Base-by-base conservation (phyloP, 2,797 vertebrate genomes). In the Galago senegalensis region DNA sequence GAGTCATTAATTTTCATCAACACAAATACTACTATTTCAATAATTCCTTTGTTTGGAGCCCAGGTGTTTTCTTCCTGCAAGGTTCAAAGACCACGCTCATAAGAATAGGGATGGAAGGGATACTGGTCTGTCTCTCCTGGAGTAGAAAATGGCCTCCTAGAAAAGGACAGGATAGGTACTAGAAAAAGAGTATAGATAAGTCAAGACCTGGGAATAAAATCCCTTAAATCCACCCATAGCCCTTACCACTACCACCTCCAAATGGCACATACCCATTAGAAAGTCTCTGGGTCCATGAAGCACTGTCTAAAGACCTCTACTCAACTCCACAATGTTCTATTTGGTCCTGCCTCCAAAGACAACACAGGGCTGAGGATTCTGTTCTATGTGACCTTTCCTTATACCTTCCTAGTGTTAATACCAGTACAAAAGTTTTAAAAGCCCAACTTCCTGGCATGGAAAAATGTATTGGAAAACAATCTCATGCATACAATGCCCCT, bases 1-100 rank as follows among this genome's bases (percentile, higher is more conserved):
- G 31, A 88, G 81, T 83, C 95, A 90, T 97, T 97, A 93, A 94
- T 94, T 93, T 87, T 91, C 91, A 97, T 96, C 89, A 92, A 43
- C 77, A 93, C 72, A 73, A 81, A 76, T 67, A 81, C 56, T 53
- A 17, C n/a, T 60, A 37, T 89, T 87, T 89, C 95, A 86, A 72
- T 81, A 56, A 60, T 25, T 60, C 76, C 77, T 93, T 91, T 93
- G 84, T 92, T 40, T 79, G 29, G 72, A 27, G 25, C 49, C 25
- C 75, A 63, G 56, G 37, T 87, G 46, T 58, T 89, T 93, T 53
- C 46, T 46, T 20, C 21, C 17, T 31, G 16, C 12, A 10, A 23
- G 34, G 31, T 65, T 87, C 25, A 56, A 82, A 87, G 29, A 20
- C 37, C 13, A 79, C 25, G 29, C 34, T 9, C 2, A 17, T 7